phyloP scores from a whole-genome alignment of 2,113 vertebrate species.

The Marmota flaviventris region DNA sequence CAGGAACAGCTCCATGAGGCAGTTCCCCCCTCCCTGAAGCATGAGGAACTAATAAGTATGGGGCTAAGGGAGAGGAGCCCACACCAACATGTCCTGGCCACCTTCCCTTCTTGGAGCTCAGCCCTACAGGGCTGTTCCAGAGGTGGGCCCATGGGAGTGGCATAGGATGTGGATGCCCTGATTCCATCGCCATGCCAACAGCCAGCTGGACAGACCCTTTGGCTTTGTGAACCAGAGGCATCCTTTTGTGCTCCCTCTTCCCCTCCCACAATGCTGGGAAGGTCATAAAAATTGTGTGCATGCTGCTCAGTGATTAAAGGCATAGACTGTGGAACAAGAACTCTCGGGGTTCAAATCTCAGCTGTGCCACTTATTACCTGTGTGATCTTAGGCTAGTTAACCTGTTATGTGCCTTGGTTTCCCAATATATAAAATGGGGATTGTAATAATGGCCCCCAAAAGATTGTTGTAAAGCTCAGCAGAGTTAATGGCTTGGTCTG shows the following conservation, averaged over 20 bases:
- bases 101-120: neutral
- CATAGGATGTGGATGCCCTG: neutral
- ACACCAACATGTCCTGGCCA: too few species aligned
- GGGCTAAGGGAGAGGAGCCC: neutral
- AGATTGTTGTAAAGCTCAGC: neutral
- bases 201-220: neutral
- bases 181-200: neutral
- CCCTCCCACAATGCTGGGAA: neutral
- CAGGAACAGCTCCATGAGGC: neutral
- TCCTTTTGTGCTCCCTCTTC: neutral
- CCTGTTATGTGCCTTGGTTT: neutral
- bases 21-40: neutral
- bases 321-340: neutral
- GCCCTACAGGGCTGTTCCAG: neutral
- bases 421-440: neutral
- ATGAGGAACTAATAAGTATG: neutral
- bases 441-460: neutral
- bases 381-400: neutral
- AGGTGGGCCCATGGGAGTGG: neutral
- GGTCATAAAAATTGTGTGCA: neutral
- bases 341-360: neutral
- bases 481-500: neutral
- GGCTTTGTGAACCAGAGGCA: neutral
- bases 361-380: neutral
- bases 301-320: constrained; percentile 1